phyloP scores from a whole-genome alignment of 2,888 invertebrate genomes.

The Prenolepis imparis region DNA sequence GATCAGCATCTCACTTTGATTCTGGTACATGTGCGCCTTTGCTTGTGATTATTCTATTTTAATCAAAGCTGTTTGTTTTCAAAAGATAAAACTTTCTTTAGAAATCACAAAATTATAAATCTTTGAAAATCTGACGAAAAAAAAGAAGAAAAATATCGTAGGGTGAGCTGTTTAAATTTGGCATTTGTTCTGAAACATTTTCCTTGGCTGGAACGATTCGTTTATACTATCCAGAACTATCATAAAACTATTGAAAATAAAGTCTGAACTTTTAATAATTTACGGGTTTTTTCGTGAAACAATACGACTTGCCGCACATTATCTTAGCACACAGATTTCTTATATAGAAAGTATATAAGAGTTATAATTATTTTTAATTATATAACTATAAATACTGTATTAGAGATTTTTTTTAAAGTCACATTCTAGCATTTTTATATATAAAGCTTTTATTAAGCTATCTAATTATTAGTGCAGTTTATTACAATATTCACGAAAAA shows the following conservation, averaged over 20 bases:
- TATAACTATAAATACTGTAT: not conserved
- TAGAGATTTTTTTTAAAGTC: not conserved
- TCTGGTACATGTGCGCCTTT: not conserved
- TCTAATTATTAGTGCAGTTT: not conserved
- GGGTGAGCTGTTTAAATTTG: not conserved
- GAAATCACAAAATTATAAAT: not conserved
- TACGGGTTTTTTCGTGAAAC: too few relatives aligned
- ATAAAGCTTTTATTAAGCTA: not conserved
- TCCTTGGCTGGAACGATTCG: not conserved
- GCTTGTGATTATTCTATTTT: not conserved
- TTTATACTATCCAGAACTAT: not conserved
- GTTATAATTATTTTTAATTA: conserved; percentile 14
- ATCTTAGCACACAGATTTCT: not conserved
- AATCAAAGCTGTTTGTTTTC: not conserved
- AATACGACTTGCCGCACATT: not conserved
- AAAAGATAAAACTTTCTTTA: not conserved
- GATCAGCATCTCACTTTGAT: not conserved
- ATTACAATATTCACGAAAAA: not conserved
- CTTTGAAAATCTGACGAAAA: not conserved
- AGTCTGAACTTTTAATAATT: too few relatives aligned
- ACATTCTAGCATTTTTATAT: not conserved
- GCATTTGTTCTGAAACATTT: not conserved
- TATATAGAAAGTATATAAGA: not conserved
- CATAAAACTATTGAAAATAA: too few relatives aligned
- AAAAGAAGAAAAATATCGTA: not conserved